Conservation (phyloP, 2,113 vertebrate species). For the Cephalopterus ornatus region DNA sequence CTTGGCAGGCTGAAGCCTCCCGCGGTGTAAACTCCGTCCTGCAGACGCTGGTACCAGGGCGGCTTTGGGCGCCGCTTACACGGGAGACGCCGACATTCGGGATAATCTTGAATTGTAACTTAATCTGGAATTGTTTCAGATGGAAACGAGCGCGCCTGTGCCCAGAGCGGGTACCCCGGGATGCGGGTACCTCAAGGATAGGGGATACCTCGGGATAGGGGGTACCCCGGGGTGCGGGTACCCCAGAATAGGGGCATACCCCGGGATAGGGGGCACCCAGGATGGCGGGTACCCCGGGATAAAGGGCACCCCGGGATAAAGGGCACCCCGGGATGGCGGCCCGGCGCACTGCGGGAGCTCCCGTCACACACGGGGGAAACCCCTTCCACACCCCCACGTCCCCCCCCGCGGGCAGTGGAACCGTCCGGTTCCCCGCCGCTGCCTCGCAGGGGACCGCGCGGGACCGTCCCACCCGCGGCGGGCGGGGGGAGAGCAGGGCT, state of each 20-base stretch:
- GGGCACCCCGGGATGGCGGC: not conserved
- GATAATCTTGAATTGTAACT: not conserved
- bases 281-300: not conserved
- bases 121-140: not conserved
- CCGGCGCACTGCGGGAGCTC: not conserved
- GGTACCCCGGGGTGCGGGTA: too few species aligned
- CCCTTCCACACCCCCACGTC: not conserved
- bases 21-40: accelerated
- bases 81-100: not conserved
- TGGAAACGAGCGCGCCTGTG: not conserved
- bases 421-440: not conserved
- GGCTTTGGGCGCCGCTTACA: accelerated
- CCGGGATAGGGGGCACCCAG: not conserved
- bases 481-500: not conserved
- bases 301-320: not conserved
- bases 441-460: conserved; percentile 36
- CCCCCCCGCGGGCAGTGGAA: not conserved
- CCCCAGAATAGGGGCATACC: not conserved
- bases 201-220: not conserved
- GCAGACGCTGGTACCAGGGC: accelerated
- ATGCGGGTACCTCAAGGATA: not conserved
- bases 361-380: not conserved
- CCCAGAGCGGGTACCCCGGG: not conserved
- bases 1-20: not conserved
- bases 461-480: not conserved